Evolutionary conservation across 2,113 vertebrate genomes (phyloP), one percentile per base, ranked within the genome.

Genomic region (Antigone vipio): DNA sequence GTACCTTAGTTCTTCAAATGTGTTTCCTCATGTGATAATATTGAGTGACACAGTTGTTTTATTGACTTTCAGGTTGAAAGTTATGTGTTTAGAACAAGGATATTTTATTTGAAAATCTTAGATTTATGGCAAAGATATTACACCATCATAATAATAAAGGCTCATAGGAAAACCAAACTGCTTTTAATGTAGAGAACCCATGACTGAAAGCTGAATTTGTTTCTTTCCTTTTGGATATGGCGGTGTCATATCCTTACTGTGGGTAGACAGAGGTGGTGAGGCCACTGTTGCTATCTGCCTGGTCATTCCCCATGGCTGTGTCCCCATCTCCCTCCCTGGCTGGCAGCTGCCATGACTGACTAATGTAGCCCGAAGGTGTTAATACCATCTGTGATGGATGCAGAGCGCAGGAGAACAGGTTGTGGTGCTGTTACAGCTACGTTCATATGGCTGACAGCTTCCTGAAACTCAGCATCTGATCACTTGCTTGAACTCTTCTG

Each of bases 221-320:
- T 85, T 72, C 7, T 52, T 72, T 73, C 50, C 49, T 68, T 64
- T 60, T 55, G 49, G 34, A 16, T 69, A 17, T 9, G 40, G 49
- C 12, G 4, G 12, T 76, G 44, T 68, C 19, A 0, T 24, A 9
- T 40, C 38, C 50, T 87, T 2, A 3, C 40, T 68, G 42, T 34
- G 50, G 15, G 15, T 34, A 59, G 58, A 45, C 30, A 52, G 75
- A n/a, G 44, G 38, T 19, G 63, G 15, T 40, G 24, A 52, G 52
- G 23, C 38, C 6, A 1, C 35, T 23, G 15, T 34, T 78, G 17
- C 52, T 27, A 1, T 23, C 64, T 56, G 42, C 26, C 35, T 64
- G 74, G n/a, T 42, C 7, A 8, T 35, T 77, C 7, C 42, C n/a
- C 0, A 0, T 9, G 50, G 50, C 2, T 34, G 3, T 38, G 38